Evolutionary conservation across 64 coral and sea anemone genomes (phyloP), one percentile per base, ranked within the genome.

Genomic region (Stylophora pistillata): DNA sequence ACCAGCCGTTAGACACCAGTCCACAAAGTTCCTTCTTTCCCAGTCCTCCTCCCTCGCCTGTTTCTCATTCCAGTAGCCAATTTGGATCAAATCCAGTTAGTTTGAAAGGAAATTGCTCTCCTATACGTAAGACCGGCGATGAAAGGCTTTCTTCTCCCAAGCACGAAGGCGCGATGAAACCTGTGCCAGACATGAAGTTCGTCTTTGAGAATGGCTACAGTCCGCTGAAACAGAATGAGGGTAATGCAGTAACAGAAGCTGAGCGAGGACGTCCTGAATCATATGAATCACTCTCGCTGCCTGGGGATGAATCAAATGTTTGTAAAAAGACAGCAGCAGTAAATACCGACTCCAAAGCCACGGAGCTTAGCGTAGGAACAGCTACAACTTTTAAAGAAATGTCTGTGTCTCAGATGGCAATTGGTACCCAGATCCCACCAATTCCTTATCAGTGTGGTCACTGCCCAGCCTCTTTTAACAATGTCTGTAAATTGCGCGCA

Each of bases 41-140:
- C 21, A 84, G 80, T 53, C 80, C 80, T 84, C 80, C 80, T 84
- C 80, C 80, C 1, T 84, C 80, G 12, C 80, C 80, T 53, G 31
- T 69, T 27, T 69, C 80, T 13, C 66, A 53, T 27, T 18, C 61
- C 33, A 5, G 32, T 5, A 84, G 62, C 34, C n/a, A 60, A 15
- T 47, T 64, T 11, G 14, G 4, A 2, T 7, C 2, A 27, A 15
- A 17, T 15, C n/a, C 2, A 7, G 30, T 26, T 32, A 20, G 58
- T 9, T 7, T n/a, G 5, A 31, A 55, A 28, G 30, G 5, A 25
- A 66, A 47, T n/a, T 16, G 79, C 47, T 65, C 79, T 47, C 31
- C 30, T 52, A 15, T 2, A 65, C 16, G 14, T 30, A 30, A 58
- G 53, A 26, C 58, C 34, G 32, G 20, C 26, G 31, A 47, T 9